Evolutionary conservation across 2,113 vertebrate species (phyloP), one percentile per base, ranked within the genome.

Genomic region (Eulemur macaco): DNA sequence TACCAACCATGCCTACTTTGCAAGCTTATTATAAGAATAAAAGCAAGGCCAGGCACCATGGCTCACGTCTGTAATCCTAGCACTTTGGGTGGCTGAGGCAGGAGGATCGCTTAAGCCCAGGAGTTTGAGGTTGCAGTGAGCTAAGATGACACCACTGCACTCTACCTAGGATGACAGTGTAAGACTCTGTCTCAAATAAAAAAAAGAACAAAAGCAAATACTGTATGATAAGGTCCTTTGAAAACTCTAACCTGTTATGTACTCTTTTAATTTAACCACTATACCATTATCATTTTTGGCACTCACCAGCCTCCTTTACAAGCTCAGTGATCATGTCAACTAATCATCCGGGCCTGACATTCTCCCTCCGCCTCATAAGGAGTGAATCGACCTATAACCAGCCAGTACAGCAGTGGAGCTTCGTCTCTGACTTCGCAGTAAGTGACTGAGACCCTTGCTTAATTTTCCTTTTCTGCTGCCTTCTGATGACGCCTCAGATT

Each of bases 381-480:
- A 99, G 98, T 0, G 99, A 99, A 34, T 99, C 99, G 0, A 99
- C 99, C 0, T 99, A 99, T 96, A 99, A 98, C 96, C 99, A 99
- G 95, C 99, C 99, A 0, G 97, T 99, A 3, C 99, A 99, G 97
- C 99, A 99, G 37, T 99, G 99, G 99, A 99, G 98, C 82, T 99
- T 99, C 74, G 97, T 98, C 45, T 99, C 99, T 3, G 99, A 99
- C 97, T 99, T 99, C 96, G 99, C 99, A 58, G 99, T 99, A 98
- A 99, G 99, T 95, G 20, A 50, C 39, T 6, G 9, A 14, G 27
- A 23, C 25, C 45, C 68, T 45, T 31, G 25, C 42, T 52, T 71
- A 39, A 0, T 80, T 73, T 89, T 47, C 42, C 47, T 0, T 39
- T 37, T 50, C 56, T 93, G 12, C 9, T n/a, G 2, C 27, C 34